Evolutionary conservation across 1,140 invertebrate species (phyloP), one percentile per base, ranked within the genome.

Genomic region (Psilanteris sp.): DNA sequence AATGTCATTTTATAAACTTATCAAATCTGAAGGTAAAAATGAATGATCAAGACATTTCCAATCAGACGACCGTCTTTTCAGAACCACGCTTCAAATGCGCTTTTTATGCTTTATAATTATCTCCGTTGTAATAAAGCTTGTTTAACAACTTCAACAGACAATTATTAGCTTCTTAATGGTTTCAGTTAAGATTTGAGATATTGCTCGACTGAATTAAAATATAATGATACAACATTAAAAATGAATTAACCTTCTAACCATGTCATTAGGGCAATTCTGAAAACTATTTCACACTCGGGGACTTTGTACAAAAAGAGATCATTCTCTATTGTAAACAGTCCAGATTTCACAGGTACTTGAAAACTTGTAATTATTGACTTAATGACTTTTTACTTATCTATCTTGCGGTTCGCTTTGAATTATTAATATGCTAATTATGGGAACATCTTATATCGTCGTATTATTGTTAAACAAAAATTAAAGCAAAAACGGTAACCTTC

Each of bases 1-100:
- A 86, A 85, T 85, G 79, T 80, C 81, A 79, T 83, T 85, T 81
- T 82, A 88, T 88, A 87, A 84, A 88, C 85, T 87, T 83, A 85
- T 88, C 87, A 87, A 87, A 88, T 70, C 86, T 84, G 81, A 76
- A 71, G 79, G 37, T 39, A 31, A 44, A 68, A 76, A 82, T 85
- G 34, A 46, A 11, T 27, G 15, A 43, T 34, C 46, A 37, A 18
- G 26, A 36, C 1, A 5, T 32, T 34, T 37, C 26, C 8, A 18
- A 4, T n/a, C 3, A 27, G 9, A 3, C 13, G 4, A 52, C 15
- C 26, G 11, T 52, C 8, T 14, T 36, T 5, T 20, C 18, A 5
- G n/a, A n/a, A n/a, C n/a, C n/a, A n/a, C n/a, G n/a, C n/a, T n/a
- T n/a, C n/a, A n/a, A n/a, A n/a, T n/a, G n/a, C n/a, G n/a, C n/a